phyloP scores from a whole-genome alignment of 2,888 invertebrate genomes.

The Tribolium freemani region DNA sequence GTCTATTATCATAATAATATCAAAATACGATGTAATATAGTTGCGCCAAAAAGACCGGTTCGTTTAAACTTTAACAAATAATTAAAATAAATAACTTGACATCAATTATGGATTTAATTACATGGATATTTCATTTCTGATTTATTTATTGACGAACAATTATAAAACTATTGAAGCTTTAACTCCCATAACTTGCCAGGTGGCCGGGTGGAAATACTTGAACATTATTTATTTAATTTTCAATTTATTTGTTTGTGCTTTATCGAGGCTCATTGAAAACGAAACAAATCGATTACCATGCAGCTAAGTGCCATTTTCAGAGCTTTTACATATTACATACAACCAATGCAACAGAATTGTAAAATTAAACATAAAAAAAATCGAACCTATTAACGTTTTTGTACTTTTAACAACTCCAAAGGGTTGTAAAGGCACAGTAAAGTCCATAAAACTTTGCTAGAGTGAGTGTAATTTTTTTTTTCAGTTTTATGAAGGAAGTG shows the following conservation, averaged over 20 bases:
- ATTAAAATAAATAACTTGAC: conserved; percentile 54
- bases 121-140: conserved; percentile 52
- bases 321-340: conserved; percentile 16
- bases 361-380: too few relatives aligned
- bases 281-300: conserved; percentile 54
- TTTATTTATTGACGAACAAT: conserved; percentile 55
- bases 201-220: conserved; percentile 54
- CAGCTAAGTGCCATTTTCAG: conserved; percentile 47
- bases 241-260: conserved; percentile 54
- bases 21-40: conserved; percentile 32
- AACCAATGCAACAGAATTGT: too few relatives aligned
- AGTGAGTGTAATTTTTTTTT: too few relatives aligned
- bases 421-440: too few relatives aligned
- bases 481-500: too few relatives aligned
- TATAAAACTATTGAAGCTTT: conserved; percentile 54
- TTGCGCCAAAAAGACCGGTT: conserved; percentile 34
- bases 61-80: conserved; percentile 36
- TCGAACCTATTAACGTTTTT: too few relatives aligned
- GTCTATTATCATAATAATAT: conserved; percentile 26
- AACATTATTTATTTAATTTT: conserved; percentile 54
- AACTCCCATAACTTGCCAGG: conserved; percentile 52
- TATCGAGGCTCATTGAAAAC: conserved; percentile 51
- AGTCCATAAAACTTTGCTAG: too few relatives aligned
- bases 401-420: too few relatives aligned
- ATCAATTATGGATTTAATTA: conserved; percentile 51